Base-by-base conservation (phyloP, 2,797 vertebrate genomes). In the Pampus argenteus region DNA sequence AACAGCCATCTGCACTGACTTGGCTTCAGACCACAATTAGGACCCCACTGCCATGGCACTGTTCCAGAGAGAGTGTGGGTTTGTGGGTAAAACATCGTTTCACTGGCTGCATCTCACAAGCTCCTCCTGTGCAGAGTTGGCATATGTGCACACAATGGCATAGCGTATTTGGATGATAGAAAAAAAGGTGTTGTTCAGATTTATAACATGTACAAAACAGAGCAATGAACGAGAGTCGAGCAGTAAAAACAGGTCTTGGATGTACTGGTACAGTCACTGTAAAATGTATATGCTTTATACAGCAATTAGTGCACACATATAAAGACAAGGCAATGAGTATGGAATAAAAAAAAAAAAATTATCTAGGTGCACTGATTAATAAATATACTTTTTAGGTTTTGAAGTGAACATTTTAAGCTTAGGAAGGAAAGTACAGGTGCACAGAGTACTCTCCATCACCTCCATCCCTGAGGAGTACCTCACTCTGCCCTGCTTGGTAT, bases 1-100 rank as follows among this genome's bases (percentile, higher is more conserved):
- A 26, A 84, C 44, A 48, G 9, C 78, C 74, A 83, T 79, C 78
- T 82, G 84, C 63, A 63, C 65, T 59, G 63, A 26, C 38, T 74
- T 79, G 71, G 79, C 78, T 66, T 18, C 18, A 8, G 45, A 55
- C 68, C 54, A 60, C 34, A 77, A 75, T 77, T 70, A 77, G 64
- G 57, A 76, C 66, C 49, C 59, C 26, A 81, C 61, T 66, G 8
- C 60, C 63, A 61, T 26, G 51, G 63, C 40, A 58, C 42, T n/a
- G 50, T 23, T 10, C 40, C 23, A 57, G 31, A 49, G 31, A 54
- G 31, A 38, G 47, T 0, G 52, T 0, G 52, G 62, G 51, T 9
- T 60, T 74, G 47, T 48, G 63, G 65, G 38, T 76, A 67, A 66
- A 65, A 52, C 38, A 72, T 64, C 26, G 70, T 74, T 51, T 63